These are phyloP conservation scores for Xenopus laevis DNA, from an alignment of 2,113 vertebrate genomes.

Conservation along the genomic window DNA sequence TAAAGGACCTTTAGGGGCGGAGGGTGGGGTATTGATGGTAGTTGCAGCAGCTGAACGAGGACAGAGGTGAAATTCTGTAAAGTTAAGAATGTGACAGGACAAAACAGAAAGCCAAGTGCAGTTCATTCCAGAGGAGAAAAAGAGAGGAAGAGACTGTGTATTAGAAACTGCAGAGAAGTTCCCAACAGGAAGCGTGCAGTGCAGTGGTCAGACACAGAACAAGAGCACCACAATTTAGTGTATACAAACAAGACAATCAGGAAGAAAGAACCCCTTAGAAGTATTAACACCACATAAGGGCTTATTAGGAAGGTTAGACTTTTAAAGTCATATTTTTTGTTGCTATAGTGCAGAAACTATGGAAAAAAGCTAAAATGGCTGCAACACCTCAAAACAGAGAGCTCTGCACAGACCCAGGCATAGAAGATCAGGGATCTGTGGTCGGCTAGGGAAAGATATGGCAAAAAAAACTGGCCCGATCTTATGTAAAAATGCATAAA, in stretches of 20 bases:
- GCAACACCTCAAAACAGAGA: too few species aligned
- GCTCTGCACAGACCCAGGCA: too few species aligned
- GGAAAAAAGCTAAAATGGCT: too few species aligned
- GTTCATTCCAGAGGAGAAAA: conserved; percentile 60
- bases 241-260: conserved; percentile 51
- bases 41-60: conserved; percentile 83
- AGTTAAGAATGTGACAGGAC: conserved; percentile 75
- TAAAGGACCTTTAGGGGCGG: conserved; percentile 65
- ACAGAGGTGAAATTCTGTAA: conserved; percentile 87
- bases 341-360: too few species aligned
- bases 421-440: too few species aligned
- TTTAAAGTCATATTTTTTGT: too few species aligned
- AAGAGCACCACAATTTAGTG: conserved; percentile 49
- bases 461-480: too few species aligned
- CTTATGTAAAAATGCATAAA: too few species aligned
- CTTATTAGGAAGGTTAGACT: too few species aligned
- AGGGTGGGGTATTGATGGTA: conserved; percentile 53
- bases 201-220: conserved; percentile 47
- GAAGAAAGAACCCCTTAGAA: conserved; percentile 48
- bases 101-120: conserved; percentile 57
- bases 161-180: conserved; percentile 53
- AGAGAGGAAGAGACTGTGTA: conserved; percentile 63
- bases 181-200: conserved; percentile 45
- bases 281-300: conserved; percentile 1
- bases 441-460: too few species aligned